Percentiles rank a stretch among this genome's conserved stretches.
These are phyloP conservation scores for Proteles cristata DNA, from an alignment of 2,113 vertebrate genomes.

Conservation along the genomic window DNA sequence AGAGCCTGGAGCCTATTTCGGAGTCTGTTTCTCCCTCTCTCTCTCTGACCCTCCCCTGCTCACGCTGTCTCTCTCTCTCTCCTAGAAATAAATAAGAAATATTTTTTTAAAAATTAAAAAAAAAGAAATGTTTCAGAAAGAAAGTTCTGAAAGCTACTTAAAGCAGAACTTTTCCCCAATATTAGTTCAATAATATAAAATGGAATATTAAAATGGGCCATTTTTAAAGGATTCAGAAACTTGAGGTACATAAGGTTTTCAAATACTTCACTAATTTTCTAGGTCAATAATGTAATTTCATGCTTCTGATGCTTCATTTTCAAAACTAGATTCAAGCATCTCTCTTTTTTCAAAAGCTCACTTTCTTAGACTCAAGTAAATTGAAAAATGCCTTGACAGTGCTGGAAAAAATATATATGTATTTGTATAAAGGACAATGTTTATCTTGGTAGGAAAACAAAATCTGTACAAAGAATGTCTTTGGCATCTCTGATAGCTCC, in stretches of 20 bases:
- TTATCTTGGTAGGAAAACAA: conserved; percentile 59
- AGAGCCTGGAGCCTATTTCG: no score
- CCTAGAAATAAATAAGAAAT: no score
- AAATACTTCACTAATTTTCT: conserved; percentile 64
- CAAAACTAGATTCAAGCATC: not conserved
- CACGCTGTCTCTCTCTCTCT: no score
- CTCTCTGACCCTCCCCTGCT: no score
- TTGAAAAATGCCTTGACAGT: conserved; percentile 33
- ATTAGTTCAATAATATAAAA: conserved; percentile 5
- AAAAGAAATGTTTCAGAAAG: not conserved
- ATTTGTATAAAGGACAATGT: conserved; percentile 37
- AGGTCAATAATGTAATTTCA: conserved; percentile 61
- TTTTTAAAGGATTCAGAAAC: not conserved
- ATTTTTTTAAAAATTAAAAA: no score
- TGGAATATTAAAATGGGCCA: not conserved
- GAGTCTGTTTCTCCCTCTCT: no score
- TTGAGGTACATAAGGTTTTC: conserved; percentile 13
- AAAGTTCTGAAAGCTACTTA: not conserved
- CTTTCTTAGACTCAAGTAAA: conserved; percentile 13
- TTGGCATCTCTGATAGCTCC: conserved; percentile 37
- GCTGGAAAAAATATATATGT: not conserved
- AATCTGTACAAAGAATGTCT: conserved; percentile 34
- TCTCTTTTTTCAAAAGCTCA: conserved; percentile 44
- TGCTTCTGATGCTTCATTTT: conserved; percentile 27
- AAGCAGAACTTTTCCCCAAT: not conserved